A percentile compares a stretch with the other conserved stretches of the same genome.
Evolutionary conservation across 2,888 invertebrate species (phyloP).

Genomic region (Ochropleura leucogaster): DNA sequence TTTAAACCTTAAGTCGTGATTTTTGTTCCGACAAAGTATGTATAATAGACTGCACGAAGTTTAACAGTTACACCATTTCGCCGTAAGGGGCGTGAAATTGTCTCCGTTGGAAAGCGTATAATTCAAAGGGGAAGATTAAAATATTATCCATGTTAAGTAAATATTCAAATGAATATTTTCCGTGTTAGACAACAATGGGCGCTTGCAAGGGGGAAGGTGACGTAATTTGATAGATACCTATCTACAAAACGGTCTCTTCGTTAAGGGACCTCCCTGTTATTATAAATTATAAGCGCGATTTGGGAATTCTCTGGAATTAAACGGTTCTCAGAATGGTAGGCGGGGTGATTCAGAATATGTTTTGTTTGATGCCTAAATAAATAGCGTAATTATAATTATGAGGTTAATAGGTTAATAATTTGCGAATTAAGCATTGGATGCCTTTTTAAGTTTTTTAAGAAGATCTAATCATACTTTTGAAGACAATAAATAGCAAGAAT

Average conservation of each 20-base stretch:
- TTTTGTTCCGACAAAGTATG: slow-evolving; percentile 61
- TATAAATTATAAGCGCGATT: slow-evolving; percentile 89
- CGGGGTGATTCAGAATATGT: slow-evolving; percentile 69
- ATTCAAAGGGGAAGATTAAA: slow-evolving; percentile 91
- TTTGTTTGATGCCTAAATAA: slow-evolving; percentile 53
- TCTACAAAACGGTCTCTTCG: slow-evolving; percentile 89
- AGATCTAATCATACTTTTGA: neutral
- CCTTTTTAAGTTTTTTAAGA: neutral
- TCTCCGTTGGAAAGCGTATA: slow-evolving; percentile 91
- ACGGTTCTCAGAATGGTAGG: slow-evolving; percentile 80
- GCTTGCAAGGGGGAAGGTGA: slow-evolving; percentile 83
- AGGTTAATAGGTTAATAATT: neutral
- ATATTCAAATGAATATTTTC: slow-evolving; percentile 91
- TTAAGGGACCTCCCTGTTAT: slow-evolving; percentile 88
- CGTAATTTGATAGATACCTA: slow-evolving; percentile 90
- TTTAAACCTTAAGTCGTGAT: slow-evolving; percentile 72
- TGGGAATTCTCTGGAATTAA: slow-evolving; percentile 87
- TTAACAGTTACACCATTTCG: slow-evolving; percentile 80
- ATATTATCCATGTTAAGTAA: slow-evolving; percentile 91
- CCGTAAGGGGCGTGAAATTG: slow-evolving; percentile 87
- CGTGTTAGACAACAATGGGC: slow-evolving; percentile 90
- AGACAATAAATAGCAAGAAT: no score
- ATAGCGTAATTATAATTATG: slow-evolving; percentile 17
- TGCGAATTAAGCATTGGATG: neutral
- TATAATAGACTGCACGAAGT: slow-evolving; percentile 76